These are phyloP conservation scores for Steatornis caripensis DNA, from an alignment of 2,113 vertebrate species.

Conservation along the genomic window DNA sequence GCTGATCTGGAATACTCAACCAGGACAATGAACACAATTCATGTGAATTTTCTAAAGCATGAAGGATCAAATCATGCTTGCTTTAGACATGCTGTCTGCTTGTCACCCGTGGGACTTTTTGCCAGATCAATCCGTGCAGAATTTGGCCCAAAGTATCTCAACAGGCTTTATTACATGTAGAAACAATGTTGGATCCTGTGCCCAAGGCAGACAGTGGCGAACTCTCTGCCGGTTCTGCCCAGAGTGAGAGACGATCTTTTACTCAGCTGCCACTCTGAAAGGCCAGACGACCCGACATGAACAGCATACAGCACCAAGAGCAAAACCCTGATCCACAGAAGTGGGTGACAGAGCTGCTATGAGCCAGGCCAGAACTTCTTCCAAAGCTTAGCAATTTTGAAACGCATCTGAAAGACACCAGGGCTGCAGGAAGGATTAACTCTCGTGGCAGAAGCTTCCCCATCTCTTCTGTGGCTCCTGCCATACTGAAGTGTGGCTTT, in stretches of 20 bases:
- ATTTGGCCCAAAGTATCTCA: background rate
- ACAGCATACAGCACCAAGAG: background rate
- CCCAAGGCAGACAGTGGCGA: background rate
- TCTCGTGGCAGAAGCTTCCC: background rate
- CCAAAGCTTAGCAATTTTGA: background rate
- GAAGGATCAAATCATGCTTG: background rate
- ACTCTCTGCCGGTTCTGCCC: background rate
- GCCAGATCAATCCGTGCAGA: background rate
- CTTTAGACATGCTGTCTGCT: background rate
- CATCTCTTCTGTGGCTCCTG: background rate
- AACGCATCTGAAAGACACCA: background rate
- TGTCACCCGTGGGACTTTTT: background rate
- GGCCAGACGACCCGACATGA: background rate
- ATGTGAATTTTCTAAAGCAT: background rate
- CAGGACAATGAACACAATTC: constrained; percentile 22
- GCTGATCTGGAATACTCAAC: constrained; percentile 57
- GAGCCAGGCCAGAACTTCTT: background rate
- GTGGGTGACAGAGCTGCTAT: background rate
- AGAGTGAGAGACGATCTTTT: background rate
- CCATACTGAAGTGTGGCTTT: background rate
- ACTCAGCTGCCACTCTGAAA: background rate
- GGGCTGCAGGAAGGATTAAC: background rate
- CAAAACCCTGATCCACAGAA: background rate
- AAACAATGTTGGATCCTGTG: background rate
- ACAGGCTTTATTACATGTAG: background rate